Evolutionary conservation across 2,888 invertebrate genomes (phyloP).

Genomic region (Cheilosia vernalis): DNA sequence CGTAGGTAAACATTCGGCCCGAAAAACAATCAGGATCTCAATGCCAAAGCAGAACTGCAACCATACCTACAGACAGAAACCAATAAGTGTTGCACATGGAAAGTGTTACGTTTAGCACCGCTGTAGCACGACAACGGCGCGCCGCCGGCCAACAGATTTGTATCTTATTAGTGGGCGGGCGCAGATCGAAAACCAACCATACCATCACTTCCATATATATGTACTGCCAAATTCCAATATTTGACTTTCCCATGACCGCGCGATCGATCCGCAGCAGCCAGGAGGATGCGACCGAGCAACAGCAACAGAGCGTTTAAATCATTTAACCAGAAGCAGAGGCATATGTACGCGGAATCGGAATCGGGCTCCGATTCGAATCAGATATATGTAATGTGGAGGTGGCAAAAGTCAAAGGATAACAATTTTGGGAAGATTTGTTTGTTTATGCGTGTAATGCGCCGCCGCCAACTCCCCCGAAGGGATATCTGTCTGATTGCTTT

Average conservation of each 20-base stretch:
- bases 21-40: slow-evolving; percentile 31
- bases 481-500: slow-evolving; percentile 1
- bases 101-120: slow-evolving; percentile 54
- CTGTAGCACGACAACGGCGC: slow-evolving; percentile 10
- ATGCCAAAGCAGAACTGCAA: slow-evolving; percentile 2
- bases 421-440: slow-evolving; percentile 67
- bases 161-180: slow-evolving; percentile 67
- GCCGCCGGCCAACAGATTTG: slow-evolving; percentile 52
- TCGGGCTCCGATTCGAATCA: slow-evolving; percentile 39
- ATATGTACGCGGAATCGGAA: slow-evolving; percentile 1
- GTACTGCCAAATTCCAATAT: slow-evolving; percentile 48
- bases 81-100: not conserved
- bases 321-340: slow-evolving; percentile 42
- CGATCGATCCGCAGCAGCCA: slow-evolving; percentile 1
- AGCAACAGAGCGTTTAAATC: slow-evolving; percentile 4
- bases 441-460: slow-evolving; percentile 39
- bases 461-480: not conserved
- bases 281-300: not conserved
- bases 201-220: slow-evolving; percentile 28
- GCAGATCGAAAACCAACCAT: slow-evolving; percentile 49
- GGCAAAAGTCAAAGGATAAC: slow-evolving; percentile 66
- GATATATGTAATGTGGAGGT: slow-evolving; percentile 43
- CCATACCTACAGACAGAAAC: not conserved
- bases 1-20: slow-evolving; percentile 29
- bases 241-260: slow-evolving; percentile 44